Base-by-base conservation (phyloP, 2,113 vertebrate genomes). In the Syrrhaptes paradoxus region DNA sequence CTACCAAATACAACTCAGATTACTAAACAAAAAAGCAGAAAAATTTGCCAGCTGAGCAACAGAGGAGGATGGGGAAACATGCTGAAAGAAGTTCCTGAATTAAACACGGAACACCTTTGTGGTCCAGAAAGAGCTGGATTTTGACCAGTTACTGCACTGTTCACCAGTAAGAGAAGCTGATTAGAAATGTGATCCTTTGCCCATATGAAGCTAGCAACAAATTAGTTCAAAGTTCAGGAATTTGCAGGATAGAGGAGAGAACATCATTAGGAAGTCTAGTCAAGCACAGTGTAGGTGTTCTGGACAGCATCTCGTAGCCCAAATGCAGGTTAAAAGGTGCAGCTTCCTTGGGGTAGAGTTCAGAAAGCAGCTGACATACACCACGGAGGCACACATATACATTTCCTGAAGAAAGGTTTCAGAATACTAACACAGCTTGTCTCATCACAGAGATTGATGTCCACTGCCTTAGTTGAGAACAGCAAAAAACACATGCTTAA, bases 121-220 rank as follows among this genome's bases (percentile, higher is more conserved):
- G 10, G 5, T 63, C 17, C 6, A 48, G 41, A 68, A 79, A 59
- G 31, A 29, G 21, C 3, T 55, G 25, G 14, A 34, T 75, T 94
- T 87, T 78, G 24, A 34, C 1, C 20, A 78, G 18, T 51, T 0
- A 1, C 13, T 65, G 25, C 10, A 43, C 0, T 4, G 16, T 51
- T 41, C 21, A 76, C 8, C 24, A 13, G 3, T 63, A 32, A 21
- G 28, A 65, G 34, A 77, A 51, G 16, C 3, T 73, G 13, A 76
- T 66, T 3, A 7, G 45, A 78, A 68, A 45, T 13, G 5, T 3
- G 7, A 59, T 5, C 3, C 4, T 62, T 85, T 31, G 19, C 21
- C 62, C 11, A n/a, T 17, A 66, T 1, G 9, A 51, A 66, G 10
- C 9, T 83, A 49, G 25, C 10, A 81, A 91, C 17, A 74, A 77